Percentiles rank a stretch among this genome's conserved stretches.
phyloP scores from a whole-genome alignment of 53 echinoderm and acorn worm species.

The Temnopleurus reevesii region DNA sequence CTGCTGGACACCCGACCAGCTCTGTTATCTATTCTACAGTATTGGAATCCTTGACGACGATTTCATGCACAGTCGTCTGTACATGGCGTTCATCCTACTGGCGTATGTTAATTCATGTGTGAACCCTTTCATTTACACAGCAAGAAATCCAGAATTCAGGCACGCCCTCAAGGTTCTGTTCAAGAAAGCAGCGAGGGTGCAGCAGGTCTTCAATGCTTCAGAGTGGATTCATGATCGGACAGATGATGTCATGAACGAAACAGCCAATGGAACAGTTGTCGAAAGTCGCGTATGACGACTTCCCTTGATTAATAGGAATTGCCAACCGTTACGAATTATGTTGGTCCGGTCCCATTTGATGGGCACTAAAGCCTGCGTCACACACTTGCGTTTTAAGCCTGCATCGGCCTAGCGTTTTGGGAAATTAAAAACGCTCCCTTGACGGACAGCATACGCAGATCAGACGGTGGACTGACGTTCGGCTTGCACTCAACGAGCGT shows the following conservation, averaged over 20 bases:
- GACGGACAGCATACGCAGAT: too few relatives aligned
- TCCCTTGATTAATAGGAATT: background rate
- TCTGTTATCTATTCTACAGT: constrained; percentile 76
- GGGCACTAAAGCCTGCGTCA: too few relatives aligned
- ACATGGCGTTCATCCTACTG: constrained; percentile 76
- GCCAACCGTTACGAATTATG: too few relatives aligned
- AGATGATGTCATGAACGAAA: constrained; percentile 21
- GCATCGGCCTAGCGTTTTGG: too few relatives aligned
- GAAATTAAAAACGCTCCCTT: too few relatives aligned
- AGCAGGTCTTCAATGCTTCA: constrained; percentile 51
- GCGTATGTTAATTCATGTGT: constrained; percentile 90
- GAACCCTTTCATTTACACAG: constrained; percentile 90
- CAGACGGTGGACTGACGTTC: too few relatives aligned
- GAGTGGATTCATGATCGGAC: constrained; percentile 43
- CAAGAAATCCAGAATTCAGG: constrained; percentile 79
- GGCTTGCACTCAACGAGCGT: too few relatives aligned
- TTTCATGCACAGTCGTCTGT: constrained; percentile 69
- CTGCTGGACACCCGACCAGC: constrained; percentile 95
- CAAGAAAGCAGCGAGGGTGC: constrained; percentile 42
- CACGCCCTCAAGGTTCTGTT: constrained; percentile 65
- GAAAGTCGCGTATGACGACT: constrained; percentile 41
- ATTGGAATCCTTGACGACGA: constrained; percentile 67
- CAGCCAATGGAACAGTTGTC: constrained; percentile 24
- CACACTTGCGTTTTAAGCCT: too few relatives aligned
- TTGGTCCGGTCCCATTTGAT: too few relatives aligned